These are phyloP conservation scores for Verasper variegatus DNA, from an alignment of 2,113 vertebrate genomes.

Conservation along the genomic window DNA sequence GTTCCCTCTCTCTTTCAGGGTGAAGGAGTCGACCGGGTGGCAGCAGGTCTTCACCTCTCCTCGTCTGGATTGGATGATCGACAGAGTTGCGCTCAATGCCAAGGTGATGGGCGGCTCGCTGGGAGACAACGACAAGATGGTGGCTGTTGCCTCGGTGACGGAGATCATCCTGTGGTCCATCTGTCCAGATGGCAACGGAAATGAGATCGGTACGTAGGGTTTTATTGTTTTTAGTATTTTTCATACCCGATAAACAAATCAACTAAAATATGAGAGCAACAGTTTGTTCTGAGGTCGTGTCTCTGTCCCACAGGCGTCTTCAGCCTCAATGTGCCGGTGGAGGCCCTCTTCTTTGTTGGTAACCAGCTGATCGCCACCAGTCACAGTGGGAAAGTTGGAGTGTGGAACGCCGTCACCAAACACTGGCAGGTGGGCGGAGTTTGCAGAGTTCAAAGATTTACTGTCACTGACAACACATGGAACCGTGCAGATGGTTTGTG, in stretches of 20 bases:
- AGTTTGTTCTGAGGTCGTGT: neutral
- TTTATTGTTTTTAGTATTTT: neutral
- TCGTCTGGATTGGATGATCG: conserved; percentile 90
- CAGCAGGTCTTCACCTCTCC: conserved; percentile 92
- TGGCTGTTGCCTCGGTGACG: conserved; percentile 86
- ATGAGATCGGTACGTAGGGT: conserved; percentile 85
- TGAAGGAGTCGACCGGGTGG: conserved; percentile 94
- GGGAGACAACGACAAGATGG: conserved; percentile 94
- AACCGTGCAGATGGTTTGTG: neutral
- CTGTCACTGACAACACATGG: neutral
- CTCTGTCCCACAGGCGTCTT: conserved; percentile 84
- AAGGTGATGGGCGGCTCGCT: conserved; percentile 88
- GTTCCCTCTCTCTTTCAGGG: conserved; percentile 72
- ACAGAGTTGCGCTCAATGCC: conserved; percentile 90
- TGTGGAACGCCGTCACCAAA: conserved; percentile 96
- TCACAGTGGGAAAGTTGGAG: conserved; percentile 91
- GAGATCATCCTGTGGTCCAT: conserved; percentile 94
- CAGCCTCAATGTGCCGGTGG: conserved; percentile 89
- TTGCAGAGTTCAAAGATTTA: neutral
- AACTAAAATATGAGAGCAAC: neutral
- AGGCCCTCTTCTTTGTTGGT: conserved; percentile 93
- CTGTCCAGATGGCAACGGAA: conserved; percentile 87
- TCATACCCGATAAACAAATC: neutral
- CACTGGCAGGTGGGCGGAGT: conserved; percentile 90
- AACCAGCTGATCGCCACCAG: conserved; percentile 95